phyloP scores from a whole-genome alignment of 2,797 vertebrate genomes.

The Acanthiza pusilla region DNA sequence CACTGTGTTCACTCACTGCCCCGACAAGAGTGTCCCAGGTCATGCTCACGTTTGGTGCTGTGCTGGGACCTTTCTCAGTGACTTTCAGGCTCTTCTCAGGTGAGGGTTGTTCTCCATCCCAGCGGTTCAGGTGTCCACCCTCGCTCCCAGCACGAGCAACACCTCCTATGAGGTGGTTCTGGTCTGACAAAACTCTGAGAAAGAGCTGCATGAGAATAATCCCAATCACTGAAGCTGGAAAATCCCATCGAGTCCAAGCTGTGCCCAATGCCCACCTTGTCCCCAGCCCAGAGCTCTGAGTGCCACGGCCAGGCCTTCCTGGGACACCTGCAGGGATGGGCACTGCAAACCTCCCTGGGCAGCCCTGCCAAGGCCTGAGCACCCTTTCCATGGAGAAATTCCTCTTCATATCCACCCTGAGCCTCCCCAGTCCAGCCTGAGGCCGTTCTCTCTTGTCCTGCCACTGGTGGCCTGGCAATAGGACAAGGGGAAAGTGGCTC shows the following conservation, averaged over 20 bases:
- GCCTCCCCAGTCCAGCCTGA: neutral
- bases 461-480: neutral
- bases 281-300: neutral
- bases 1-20: neutral
- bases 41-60: neutral
- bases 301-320: fast-evolving
- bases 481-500: neutral
- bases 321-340: neutral
- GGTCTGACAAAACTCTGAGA: neutral
- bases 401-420: fast-evolving
- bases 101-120: neutral
- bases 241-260: fast-evolving
- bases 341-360: neutral
- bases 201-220: neutral
- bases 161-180: fast-evolving
- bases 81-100: neutral
- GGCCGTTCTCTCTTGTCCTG: neutral
- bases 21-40: neutral
- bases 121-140: neutral
- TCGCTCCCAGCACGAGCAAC: neutral
- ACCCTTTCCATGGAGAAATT: neutral
- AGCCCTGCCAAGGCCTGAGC: neutral
- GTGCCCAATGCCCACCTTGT: neutral
- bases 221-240: neutral
- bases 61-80: neutral